Evolutionary conservation across 2,888 invertebrate species (phyloP), one percentile per base, ranked within the genome.

Genomic region (Ichneumoninae sp.): DNA sequence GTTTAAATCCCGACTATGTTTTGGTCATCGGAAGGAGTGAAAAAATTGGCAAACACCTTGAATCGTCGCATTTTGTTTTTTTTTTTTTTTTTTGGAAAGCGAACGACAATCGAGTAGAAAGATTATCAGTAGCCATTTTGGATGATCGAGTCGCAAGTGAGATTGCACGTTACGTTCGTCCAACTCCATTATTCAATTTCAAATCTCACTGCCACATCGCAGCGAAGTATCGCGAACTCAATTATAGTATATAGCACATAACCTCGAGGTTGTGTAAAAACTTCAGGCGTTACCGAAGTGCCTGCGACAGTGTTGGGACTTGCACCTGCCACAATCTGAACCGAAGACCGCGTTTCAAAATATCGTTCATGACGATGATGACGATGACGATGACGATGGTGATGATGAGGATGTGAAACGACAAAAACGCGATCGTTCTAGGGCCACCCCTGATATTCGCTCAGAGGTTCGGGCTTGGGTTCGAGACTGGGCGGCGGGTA

Each of bases 361-460:
- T n/a, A 70, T 57, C 79, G 10, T 36, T 30, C 6, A 66, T n/a
- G 44, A 74, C 60, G 19, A 7, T 60, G 62, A 2, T 13, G 54
- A 40, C 33, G 50, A 47, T 16, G 44, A 16, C 47, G 52, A 80
- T 22, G 62, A 62, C 8, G 5, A 5, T 22, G 54, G n/a, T 44
- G 26, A 40, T 13, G 60, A 50, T 47, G 26, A 16, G 44, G 13
- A 66, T 40, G 40, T 3, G 10, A 68, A 68, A 44, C 26, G 44
- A 5, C 22, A 16, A 33, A 33, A 75, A 66, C 76, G 47, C 71
- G 65, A 19, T 75, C 60, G 66, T 65, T 83, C 87, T 89, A 92
- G 85, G 93, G 93, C 93, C 93, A 93, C 86, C 93, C 93, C 90
- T 93, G 93, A 88, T 93, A 93, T 88, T 93, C 93, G 87, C 89